Evolutionary conservation across 2,888 invertebrate species (phyloP), one percentile per base, ranked within the genome.

Genomic region (Creontiades dilutus): DNA sequence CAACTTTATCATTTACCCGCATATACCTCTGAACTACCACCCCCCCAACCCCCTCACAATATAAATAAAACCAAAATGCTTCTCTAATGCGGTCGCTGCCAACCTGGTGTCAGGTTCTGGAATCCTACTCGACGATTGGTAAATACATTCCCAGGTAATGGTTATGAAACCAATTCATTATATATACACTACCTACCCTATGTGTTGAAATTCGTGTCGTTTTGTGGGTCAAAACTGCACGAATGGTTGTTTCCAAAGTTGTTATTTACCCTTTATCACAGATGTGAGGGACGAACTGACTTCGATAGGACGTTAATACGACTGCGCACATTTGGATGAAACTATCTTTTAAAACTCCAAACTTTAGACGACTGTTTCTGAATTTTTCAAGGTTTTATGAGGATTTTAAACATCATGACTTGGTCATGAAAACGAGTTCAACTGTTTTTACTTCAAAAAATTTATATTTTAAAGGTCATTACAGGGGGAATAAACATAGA

Each of bases 181-280:
- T 90, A 81, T 90, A 37, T 46, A 76, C 48, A 68, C 7, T 7
- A 37, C 37, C 37, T 37, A 37, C 37, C 37, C 81, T 89, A 89
- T 82, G 87, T 90, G 87, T 90, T 89, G 89, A 80, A 88, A 82
- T 90, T 90, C 90, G 90, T 90, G 90, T 90, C 90, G 90, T 90
- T 90, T 90, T 90, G 89, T 90, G 76, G 82, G 82, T 57, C 90
- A 90, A 90, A 90, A 90, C 90, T 90, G 90, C 90, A 90, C 90
- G 90, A 87, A 81, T 55, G 86, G 68, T 75, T 28, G 57, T 57
- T 85, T 61, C 57, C 85, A 78, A 14, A 14, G 13, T 78, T 78
- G 78, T 78, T 76, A 46, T 11, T 75, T n/a, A 78, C 46, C 28
- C 46, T 68, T 19, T 68, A 23, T 19, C 68, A 68, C 68, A 23